Conservation (phyloP, 2,888 invertebrate genomes). For the Willowsia nigromaculata region DNA sequence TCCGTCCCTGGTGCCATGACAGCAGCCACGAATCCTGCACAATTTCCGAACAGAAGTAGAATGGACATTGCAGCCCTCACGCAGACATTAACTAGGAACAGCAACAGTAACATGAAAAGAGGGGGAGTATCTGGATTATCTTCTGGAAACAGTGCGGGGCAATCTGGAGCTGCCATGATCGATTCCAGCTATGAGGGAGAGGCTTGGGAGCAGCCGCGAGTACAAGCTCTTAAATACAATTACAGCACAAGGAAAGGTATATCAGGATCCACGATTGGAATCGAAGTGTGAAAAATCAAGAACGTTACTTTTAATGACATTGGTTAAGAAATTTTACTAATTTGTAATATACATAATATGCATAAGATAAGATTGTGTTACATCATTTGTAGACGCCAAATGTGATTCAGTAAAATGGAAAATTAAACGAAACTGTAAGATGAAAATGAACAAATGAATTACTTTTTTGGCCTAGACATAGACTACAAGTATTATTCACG, state of each 20-base stretch:
- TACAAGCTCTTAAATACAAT: slow-evolving; percentile 70
- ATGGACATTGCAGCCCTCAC: slow-evolving; percentile 37
- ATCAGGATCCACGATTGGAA: slow-evolving; percentile 35
- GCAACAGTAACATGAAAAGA: slow-evolving; percentile 29
- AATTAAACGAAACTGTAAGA: too few relatives aligned
- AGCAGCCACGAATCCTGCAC: background rate
- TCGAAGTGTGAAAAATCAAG: slow-evolving; percentile 22
- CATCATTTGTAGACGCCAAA: too few relatives aligned
- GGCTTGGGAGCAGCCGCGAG: slow-evolving; percentile 71
- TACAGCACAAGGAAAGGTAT: slow-evolving; percentile 46
- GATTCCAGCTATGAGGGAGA: slow-evolving; percentile 56
- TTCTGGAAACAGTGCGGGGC: background rate
- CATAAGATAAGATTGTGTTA: too few relatives aligned
- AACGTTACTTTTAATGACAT: background rate
- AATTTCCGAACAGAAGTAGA: slow-evolving; percentile 46
- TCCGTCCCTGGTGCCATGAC: background rate
- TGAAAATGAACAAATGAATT: too few relatives aligned
- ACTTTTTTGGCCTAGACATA: too few relatives aligned
- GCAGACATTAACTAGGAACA: slow-evolving; percentile 37
- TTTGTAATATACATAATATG: too few relatives aligned
- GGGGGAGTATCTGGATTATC: background rate
- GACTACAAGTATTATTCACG: too few relatives aligned
- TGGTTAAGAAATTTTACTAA: too few relatives aligned
- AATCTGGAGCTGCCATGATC: background rate
- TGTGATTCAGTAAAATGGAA: too few relatives aligned